A percentile compares a stretch with the other conserved stretches of the same genome.
Evolutionary conservation across 2,113 vertebrate genomes (phyloP).

Genomic region (Pseudorasbora parva): DNA sequence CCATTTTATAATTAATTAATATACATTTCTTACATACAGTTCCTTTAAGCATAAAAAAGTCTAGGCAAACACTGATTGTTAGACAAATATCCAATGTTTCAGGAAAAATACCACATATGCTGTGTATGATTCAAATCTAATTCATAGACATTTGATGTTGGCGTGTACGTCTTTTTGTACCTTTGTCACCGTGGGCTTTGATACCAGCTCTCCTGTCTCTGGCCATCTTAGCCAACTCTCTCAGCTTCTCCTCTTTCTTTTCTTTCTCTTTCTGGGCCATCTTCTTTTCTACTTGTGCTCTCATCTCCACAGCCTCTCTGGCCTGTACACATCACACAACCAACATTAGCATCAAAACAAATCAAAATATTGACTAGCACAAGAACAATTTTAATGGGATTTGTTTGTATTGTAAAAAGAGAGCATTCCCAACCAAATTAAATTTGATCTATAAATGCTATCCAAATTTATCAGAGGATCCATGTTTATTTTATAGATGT

Average conservation of each 20-base stretch:
- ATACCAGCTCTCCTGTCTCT: slow-evolving; percentile 95
- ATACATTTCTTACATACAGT: too few relatives aligned
- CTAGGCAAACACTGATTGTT: not conserved
- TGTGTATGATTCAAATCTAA: not conserved
- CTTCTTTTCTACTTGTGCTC: slow-evolving; percentile 97
- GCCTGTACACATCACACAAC: slow-evolving; percentile 75
- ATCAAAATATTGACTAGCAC: not conserved
- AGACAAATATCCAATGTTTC: not conserved
- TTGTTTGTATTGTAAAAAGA: not conserved
- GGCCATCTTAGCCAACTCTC: slow-evolving; percentile 96
- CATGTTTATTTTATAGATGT: not conserved
- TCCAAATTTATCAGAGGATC: not conserved
- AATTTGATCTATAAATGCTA: not conserved
- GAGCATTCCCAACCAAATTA: not conserved
- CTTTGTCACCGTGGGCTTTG: slow-evolving; percentile 94
- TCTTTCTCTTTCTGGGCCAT: slow-evolving; percentile 99
- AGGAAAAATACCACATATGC: not conserved
- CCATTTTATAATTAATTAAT: too few relatives aligned
- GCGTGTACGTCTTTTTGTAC: slow-evolving; percentile 62
- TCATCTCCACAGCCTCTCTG: slow-evolving; percentile 97
- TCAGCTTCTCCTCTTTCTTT: slow-evolving; percentile 96
- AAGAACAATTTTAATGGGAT: not conserved
- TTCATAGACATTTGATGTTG: not conserved
- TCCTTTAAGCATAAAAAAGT: not conserved
- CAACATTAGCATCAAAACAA: not conserved